Evolutionary conservation across 1,140 invertebrate species (phyloP).

Genomic region (Cecropterus lyciades): DNA sequence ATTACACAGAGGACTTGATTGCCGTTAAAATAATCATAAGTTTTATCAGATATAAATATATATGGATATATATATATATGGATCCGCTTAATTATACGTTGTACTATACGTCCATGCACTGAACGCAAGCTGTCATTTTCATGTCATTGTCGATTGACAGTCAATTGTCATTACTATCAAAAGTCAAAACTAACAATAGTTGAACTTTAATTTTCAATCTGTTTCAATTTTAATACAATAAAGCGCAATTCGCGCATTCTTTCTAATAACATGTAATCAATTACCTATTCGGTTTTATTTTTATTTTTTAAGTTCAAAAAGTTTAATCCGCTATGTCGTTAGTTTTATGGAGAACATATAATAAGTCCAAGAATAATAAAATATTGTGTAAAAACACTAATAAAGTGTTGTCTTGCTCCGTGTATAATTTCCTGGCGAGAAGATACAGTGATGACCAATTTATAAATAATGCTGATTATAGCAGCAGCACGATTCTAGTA

Average conservation of each 20-base stretch:
- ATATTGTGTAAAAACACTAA: conserved; percentile 48
- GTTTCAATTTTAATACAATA: neutral
- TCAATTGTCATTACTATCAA: too few relatives aligned
- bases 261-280: conserved; percentile 27
- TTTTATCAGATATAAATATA: too few relatives aligned
- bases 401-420: conserved; percentile 39
- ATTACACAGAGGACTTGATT: too few relatives aligned
- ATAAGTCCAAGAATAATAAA: conserved; percentile 60
- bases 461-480: conserved; percentile 59
- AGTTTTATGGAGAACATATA: conserved; percentile 63
- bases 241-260: conserved; percentile 28
- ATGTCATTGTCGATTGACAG: too few relatives aligned
- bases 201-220: too few relatives aligned
- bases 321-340: conserved; percentile 49
- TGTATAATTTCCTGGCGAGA: conserved; percentile 45
- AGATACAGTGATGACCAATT: conserved; percentile 62
- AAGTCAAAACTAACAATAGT: too few relatives aligned
- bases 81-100: too few relatives aligned
- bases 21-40: too few relatives aligned
- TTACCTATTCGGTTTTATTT: conserved; percentile 25
- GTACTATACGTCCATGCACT: too few relatives aligned
- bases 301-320: conserved; percentile 33
- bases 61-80: too few relatives aligned
- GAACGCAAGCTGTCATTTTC: too few relatives aligned
- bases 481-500: conserved; percentile 85